phyloP scores from a whole-genome alignment of 2,113 vertebrate species.

The Verasper variegatus region DNA sequence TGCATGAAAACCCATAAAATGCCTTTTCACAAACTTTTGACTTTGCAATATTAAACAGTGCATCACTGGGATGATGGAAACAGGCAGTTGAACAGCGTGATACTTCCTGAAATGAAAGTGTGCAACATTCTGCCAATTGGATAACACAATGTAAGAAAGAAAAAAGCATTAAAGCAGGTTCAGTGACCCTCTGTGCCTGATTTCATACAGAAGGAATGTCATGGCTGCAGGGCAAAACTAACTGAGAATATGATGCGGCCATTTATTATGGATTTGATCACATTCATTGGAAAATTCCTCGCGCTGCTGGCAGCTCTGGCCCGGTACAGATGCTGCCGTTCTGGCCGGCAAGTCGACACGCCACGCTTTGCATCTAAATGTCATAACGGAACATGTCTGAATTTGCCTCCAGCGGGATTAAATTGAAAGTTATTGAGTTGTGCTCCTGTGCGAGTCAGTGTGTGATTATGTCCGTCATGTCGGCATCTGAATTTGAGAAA shows the following conservation, averaged over 20 bases:
- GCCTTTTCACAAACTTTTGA: conserved; percentile 23
- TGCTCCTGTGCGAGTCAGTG: conserved; percentile 1
- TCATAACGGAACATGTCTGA: conserved; percentile 40
- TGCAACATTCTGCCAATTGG: conserved; percentile 22
- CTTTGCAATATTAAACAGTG: conserved; percentile 25
- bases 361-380: conserved; percentile 50
- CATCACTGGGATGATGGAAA: conserved; percentile 37
- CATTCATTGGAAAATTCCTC: conserved; percentile 58
- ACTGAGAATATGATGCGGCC: conserved; percentile 29
- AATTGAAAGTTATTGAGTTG: conserved; percentile 41
- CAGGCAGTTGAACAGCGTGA: conserved; percentile 2
- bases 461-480: conserved; percentile 22
- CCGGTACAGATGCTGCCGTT: not conserved
- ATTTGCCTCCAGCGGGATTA: conserved; percentile 48
- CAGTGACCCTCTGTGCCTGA: conserved; percentile 6
- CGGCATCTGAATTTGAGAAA: conserved; percentile 23
- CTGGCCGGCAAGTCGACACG: conserved; percentile 29
- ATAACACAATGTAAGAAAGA: conserved; percentile 4
- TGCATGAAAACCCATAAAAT: conserved; percentile 19
- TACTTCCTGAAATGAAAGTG: conserved; percentile 45
- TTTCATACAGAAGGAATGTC: conserved; percentile 45
- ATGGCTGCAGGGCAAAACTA: conserved; percentile 19
- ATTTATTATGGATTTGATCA: conserved; percentile 43
- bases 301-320: conserved; percentile 16
- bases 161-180: conserved; percentile 42